These are phyloP conservation scores for Azemiops feae DNA, from an alignment of 2,113 vertebrate genomes.

Conservation along the genomic window DNA sequence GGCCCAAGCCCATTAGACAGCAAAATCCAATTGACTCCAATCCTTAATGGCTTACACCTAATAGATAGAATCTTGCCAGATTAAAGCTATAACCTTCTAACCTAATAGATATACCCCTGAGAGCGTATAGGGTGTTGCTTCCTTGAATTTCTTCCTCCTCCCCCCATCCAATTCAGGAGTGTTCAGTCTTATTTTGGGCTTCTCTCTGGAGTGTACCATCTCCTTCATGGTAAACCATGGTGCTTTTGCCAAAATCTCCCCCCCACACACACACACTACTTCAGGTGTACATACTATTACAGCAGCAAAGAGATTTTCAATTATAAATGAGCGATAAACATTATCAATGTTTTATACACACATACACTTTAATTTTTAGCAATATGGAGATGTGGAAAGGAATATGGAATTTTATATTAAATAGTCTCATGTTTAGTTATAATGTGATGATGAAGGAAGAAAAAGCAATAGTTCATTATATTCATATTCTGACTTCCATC, in stretches of 20 bases:
- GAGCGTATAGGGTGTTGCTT: background rate
- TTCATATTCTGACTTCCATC: background rate
- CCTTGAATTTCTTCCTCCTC: background rate
- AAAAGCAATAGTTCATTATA: background rate
- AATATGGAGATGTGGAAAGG: background rate
- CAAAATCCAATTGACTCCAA: background rate
- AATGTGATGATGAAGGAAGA: background rate
- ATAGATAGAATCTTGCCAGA: background rate
- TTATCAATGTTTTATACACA: background rate
- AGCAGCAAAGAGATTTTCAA: background rate
- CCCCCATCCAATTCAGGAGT: background rate
- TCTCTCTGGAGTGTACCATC: background rate
- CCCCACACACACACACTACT: background rate
- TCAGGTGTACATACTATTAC: background rate
- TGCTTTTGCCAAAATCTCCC: background rate
- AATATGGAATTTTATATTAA: background rate
- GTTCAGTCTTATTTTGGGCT: background rate
- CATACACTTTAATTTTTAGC: background rate
- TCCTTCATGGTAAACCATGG: background rate
- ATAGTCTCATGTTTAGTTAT: background rate
- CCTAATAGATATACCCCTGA: background rate
- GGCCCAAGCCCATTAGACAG: background rate
- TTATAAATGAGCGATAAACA: background rate
- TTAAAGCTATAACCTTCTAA: background rate
- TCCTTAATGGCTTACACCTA: background rate